Base-by-base conservation (phyloP, 2,113 vertebrate genomes). In the Melanostigma gelatinosum region DNA sequence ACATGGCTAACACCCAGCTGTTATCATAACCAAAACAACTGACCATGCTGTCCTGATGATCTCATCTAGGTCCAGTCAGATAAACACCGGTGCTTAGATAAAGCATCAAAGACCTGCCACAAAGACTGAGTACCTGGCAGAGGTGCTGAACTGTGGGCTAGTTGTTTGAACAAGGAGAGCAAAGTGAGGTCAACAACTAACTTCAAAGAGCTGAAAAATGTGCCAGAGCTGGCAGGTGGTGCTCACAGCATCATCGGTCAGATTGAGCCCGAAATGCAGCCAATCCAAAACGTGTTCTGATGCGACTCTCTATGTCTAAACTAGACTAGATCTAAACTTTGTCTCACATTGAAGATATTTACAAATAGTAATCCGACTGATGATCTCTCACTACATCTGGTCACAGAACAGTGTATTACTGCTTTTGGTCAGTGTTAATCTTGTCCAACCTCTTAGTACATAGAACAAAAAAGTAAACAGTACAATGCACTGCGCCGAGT, bases 31-130 rank as follows among this genome's bases (percentile, higher is more conserved):
- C 87, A 87, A 88, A 92, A 92, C 92, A 92, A 88, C 63, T 80
- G 86, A 87, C 89, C 57, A 38, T 74, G 42, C 72, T 73, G 84
- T 82, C 72, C 74, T 50, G 62, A 67, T 91, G 87, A 91, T 80
- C 87, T 91, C 90, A 88, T 68, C 48, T 46, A 57, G 77, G 80
- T 69, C 80, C 63, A 58, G 77, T 68, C 83, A 84, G 78, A 88
- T 87, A 88, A 90, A 89, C 84, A 85, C 60, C 72, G 18, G 77
- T 77, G 88, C 87, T 89, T 86, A 87, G 88, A 87, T 89, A 87
- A 85, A 64, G 66, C 91, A 86, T 93, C 88, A 92, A 93, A 92
- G 92, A 60, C 60, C 85, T 89, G 90, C 77, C 85, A 87, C 75
- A 68, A 84, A 90, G 89, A 89, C 86, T 4, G 72, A 90, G 80